These are phyloP conservation scores for Melanchra persicariae DNA, from an alignment of 2,888 invertebrate genomes.

Conservation along the genomic window DNA sequence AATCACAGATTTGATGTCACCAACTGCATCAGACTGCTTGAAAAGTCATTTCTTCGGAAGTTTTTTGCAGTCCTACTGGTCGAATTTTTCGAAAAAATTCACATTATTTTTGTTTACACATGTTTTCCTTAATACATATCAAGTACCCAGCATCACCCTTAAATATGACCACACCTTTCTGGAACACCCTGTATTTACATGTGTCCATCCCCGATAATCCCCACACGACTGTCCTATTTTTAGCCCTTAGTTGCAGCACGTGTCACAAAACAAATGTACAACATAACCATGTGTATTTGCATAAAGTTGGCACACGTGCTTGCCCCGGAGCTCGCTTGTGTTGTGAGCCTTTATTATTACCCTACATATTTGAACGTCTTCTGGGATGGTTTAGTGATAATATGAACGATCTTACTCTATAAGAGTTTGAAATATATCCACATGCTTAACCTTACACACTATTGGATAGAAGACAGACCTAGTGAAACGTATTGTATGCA, in stretches of 20 bases:
- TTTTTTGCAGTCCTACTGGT: too few relatives aligned
- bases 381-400: slow-evolving; percentile 24
- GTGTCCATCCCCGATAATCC: neutral
- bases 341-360: slow-evolving; percentile 33
- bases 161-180: too few relatives aligned
- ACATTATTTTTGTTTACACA: too few relatives aligned
- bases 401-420: slow-evolving; percentile 5
- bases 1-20: too few relatives aligned
- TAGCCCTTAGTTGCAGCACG: neutral
- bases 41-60: too few relatives aligned
- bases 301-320: neutral
- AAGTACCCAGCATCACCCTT: too few relatives aligned
- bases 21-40: too few relatives aligned
- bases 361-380: slow-evolving; percentile 36
- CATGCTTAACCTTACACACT: neutral
- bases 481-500: too few relatives aligned
- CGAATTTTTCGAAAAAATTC: too few relatives aligned
- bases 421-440: neutral
- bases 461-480: too few relatives aligned
- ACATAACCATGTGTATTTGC: neutral
- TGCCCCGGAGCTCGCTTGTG: slow-evolving; percentile 20
- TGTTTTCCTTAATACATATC: too few relatives aligned
- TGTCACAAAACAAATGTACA: neutral
- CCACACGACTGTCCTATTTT: neutral
- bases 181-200: too few relatives aligned